Evolutionary conservation across 2,888 invertebrate species (phyloP).

Genomic region (Agrotis puta): DNA sequence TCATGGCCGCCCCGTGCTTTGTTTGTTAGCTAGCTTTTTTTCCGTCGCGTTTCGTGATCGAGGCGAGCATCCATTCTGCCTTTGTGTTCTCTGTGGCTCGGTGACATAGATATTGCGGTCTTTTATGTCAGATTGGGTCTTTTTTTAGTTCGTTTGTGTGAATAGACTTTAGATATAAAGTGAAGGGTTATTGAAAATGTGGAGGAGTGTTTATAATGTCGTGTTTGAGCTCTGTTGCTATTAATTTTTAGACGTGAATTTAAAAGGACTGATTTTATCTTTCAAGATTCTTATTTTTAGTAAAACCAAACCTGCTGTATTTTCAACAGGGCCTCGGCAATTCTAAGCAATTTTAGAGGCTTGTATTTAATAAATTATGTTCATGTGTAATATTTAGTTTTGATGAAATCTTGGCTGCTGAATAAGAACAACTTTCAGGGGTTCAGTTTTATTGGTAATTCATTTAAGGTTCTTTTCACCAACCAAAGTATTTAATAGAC

Average conservation of each 20-base stretch:
- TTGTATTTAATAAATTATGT: too few relatives aligned
- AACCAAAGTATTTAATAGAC: too few relatives aligned
- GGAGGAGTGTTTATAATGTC: neutral
- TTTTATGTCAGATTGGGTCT: constrained; percentile 49
- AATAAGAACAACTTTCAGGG: too few relatives aligned
- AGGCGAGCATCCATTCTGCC: constrained; percentile 62
- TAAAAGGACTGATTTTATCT: neutral
- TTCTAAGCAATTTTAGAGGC: too few relatives aligned
- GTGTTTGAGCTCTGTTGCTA: neutral
- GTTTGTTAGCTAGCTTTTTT: constrained; percentile 65
- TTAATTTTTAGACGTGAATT: neutral
- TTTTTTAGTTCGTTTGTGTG: constrained; percentile 47
- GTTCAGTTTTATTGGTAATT: too few relatives aligned
- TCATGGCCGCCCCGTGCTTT: constrained; percentile 61
- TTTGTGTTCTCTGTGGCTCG: constrained; percentile 52
- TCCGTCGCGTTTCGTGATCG: constrained; percentile 54
- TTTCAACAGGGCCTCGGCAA: too few relatives aligned
- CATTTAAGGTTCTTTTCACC: too few relatives aligned
- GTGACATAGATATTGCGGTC: constrained; percentile 59
- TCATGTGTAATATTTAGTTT: too few relatives aligned
- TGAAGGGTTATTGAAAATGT: constrained; percentile 18
- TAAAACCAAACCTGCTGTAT: too few relatives aligned
- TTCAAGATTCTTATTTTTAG: neutral
- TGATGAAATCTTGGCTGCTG: too few relatives aligned
- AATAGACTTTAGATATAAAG: constrained; percentile 35